Evolutionary conservation across 2,888 invertebrate species (phyloP).

Genomic region (Thymelicus lineola): DNA sequence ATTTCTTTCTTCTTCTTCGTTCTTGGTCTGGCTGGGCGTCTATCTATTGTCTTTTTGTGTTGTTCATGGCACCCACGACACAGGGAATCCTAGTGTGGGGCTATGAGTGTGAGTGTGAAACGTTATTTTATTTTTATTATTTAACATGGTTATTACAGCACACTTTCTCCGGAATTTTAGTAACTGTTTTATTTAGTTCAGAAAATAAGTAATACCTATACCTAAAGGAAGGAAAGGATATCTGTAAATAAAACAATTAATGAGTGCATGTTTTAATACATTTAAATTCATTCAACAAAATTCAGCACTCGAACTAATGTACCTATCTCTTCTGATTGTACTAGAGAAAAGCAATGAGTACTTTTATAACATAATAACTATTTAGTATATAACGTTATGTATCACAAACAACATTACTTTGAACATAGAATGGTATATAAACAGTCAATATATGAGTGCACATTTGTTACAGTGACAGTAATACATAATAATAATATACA

Average conservation of each 20-base stretch:
- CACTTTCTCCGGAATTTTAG: too few relatives aligned
- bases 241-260: slow-evolving; percentile 41
- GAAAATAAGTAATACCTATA: too few relatives aligned
- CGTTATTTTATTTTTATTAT: too few relatives aligned
- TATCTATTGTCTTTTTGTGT: too few relatives aligned
- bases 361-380: slow-evolving; percentile 44
- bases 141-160: too few relatives aligned
- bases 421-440: slow-evolving; percentile 42
- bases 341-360: slow-evolving; percentile 65
- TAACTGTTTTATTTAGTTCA: too few relatives aligned
- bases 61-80: too few relatives aligned
- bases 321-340: slow-evolving; percentile 54
- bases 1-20: too few relatives aligned
- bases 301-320: slow-evolving; percentile 57
- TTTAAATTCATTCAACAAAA: slow-evolving; percentile 56
- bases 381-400: slow-evolving; percentile 38
- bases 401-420: slow-evolving; percentile 41
- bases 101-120: too few relatives aligned
- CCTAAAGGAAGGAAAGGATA: not conserved
- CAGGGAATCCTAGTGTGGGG: too few relatives aligned
- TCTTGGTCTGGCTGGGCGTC: too few relatives aligned
- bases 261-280: slow-evolving; percentile 48
- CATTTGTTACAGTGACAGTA: slow-evolving; percentile 51
- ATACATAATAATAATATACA: slow-evolving; percentile 53
- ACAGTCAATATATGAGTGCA: slow-evolving; percentile 48